These are phyloP conservation scores for Lonchura striata DNA, from an alignment of 2,113 vertebrate genomes.

Conservation along the genomic window DNA sequence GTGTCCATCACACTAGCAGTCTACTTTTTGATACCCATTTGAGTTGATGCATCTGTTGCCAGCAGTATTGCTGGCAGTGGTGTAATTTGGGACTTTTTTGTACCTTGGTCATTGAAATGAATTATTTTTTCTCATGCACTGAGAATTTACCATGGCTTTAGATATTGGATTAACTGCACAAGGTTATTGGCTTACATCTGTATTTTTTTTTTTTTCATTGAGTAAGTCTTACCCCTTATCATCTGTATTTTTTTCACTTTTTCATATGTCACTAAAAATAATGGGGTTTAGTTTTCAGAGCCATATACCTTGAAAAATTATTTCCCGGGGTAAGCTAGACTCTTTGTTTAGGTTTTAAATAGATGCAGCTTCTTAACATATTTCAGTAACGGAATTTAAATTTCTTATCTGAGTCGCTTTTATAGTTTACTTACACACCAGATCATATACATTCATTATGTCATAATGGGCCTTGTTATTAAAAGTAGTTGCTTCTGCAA, in stretches of 20 bases:
- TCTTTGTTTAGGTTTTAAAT: conserved; percentile 56
- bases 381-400: conserved; percentile 49
- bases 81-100: not conserved
- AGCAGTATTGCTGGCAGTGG: not conserved
- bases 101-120: not conserved
- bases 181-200: conserved; percentile 39
- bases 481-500: conserved; percentile 68
- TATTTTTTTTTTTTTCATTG: not conserved
- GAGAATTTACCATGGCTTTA: not conserved
- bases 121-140: conserved; percentile 2
- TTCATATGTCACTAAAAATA: not conserved
- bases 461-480: conserved; percentile 65
- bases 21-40: not conserved
- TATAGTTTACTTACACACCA: conserved; percentile 50
- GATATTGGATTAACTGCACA: conserved; percentile 1
- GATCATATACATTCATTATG: conserved; percentile 40
- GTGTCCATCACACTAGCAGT: conserved; percentile 13
- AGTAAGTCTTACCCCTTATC: not conserved
- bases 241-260: not conserved
- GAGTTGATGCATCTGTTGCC: not conserved
- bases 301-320: conserved; percentile 1
- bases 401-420: conserved; percentile 51
- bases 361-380: conserved; percentile 56
- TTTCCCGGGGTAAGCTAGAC: conserved; percentile 59
- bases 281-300: not conserved